These are phyloP conservation scores for Amiota mariae DNA, from an alignment of 2,888 invertebrate species.

Conservation along the genomic window DNA sequence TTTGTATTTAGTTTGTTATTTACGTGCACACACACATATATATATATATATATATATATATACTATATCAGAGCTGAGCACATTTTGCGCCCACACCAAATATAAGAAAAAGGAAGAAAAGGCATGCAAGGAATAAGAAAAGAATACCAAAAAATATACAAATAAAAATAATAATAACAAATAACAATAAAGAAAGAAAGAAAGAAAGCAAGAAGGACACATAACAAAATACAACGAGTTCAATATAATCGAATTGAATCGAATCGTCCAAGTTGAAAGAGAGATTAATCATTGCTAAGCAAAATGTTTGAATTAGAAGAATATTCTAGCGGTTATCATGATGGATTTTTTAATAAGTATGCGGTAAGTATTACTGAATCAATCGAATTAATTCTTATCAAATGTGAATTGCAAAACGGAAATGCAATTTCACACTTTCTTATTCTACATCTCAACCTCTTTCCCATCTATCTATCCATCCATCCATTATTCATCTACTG, in stretches of 20 bases:
- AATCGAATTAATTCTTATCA: not conserved
- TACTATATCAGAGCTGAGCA: not conserved
- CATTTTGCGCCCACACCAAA: not conserved
- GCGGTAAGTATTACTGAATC: slow-evolving; percentile 76
- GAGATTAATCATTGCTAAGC: slow-evolving; percentile 10
- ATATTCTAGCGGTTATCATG: slow-evolving; percentile 80
- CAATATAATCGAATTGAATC: not conserved
- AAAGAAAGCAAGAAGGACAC: no score
- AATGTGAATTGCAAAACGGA: slow-evolving; percentile 20
- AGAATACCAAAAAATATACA: not conserved
- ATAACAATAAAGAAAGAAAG: no score
- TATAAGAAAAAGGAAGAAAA: no score
- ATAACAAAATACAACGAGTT: no score
- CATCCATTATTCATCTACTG: not conserved
- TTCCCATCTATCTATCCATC: no score
- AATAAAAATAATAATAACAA: not conserved
- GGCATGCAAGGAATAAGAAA: not conserved
- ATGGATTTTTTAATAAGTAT: slow-evolving; percentile 80
- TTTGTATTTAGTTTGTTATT: not conserved
- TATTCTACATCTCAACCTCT: not conserved
- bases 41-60: not conserved
- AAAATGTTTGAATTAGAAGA: slow-evolving; percentile 82
- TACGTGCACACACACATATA: not conserved
- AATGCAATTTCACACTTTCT: slow-evolving; percentile 2
- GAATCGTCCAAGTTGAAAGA: not conserved